Evolutionary conservation across 1,140 invertebrate genomes (phyloP).

Genomic region (Procambarus clarkii): DNA sequence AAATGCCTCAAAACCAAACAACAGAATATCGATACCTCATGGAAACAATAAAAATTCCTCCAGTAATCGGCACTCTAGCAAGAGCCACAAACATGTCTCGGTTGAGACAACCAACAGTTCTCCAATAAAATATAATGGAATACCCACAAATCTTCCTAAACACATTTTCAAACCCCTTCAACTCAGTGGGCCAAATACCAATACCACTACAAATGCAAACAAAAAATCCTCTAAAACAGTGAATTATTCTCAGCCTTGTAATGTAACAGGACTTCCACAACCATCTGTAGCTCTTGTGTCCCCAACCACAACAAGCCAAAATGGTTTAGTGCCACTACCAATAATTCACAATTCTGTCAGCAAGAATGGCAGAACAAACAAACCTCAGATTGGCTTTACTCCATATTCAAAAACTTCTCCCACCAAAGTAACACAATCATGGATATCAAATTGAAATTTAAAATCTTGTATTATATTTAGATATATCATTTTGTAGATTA

Average conservation of each 20-base stretch:
- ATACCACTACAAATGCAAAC: conserved; percentile 8
- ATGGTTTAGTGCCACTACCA: conserved; percentile 51
- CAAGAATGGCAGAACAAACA: conserved; percentile 57
- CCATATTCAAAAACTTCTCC: conserved; percentile 65
- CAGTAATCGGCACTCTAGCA: conserved; percentile 30
- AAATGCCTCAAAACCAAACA: conserved; percentile 60
- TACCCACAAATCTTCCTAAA: conserved; percentile 46
- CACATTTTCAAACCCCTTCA: conserved; percentile 64
- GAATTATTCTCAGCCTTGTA: conserved; percentile 33
- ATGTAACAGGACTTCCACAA: conserved; percentile 26
- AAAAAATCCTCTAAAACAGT: conserved; percentile 47
- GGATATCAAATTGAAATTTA: conserved; percentile 59
- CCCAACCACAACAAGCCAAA: conserved; percentile 55
- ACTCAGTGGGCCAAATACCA: conserved; percentile 52
- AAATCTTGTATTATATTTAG: conserved; percentile 40
- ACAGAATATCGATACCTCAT: conserved; percentile 56
- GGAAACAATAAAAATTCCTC: conserved; percentile 33
- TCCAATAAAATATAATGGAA: conserved; percentile 54
- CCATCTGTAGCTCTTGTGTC: conserved; percentile 57
- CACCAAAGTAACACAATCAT: conserved; percentile 63
- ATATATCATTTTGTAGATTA: conserved; percentile 32
- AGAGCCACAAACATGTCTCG: conserved; percentile 43
- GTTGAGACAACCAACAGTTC: conserved; percentile 45
- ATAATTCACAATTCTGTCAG: conserved; percentile 53
- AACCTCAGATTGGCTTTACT: conserved; percentile 58